Evolutionary conservation across 2,888 invertebrate species (phyloP).

Genomic region (Apodemia duryi): DNA sequence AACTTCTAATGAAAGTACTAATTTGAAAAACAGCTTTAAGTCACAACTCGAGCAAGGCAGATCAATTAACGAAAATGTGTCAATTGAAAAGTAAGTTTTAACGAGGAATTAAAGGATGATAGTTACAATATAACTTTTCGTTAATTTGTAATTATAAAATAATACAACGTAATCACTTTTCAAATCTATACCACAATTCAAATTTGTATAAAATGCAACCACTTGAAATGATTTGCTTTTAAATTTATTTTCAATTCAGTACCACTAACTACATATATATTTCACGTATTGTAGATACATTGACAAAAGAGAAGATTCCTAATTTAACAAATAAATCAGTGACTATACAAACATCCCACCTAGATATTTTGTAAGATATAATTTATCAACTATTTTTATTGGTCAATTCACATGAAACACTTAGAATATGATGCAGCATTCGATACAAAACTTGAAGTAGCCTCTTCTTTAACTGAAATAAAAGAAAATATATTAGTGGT

Average conservation of each 20-base stretch:
- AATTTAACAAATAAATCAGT: constrained; percentile 1
- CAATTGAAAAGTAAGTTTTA: too few relatives aligned
- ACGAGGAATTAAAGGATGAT: too few relatives aligned
- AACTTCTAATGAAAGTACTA: too few relatives aligned
- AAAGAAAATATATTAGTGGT: background rate
- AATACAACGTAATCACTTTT: too few relatives aligned
- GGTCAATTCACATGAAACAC: constrained; percentile 59
- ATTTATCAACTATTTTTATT: constrained; percentile 23
- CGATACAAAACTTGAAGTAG: constrained; percentile 52
- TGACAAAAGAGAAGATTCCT: background rate
- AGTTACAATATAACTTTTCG: too few relatives aligned
- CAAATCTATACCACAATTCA: too few relatives aligned
- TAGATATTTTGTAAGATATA: constrained; percentile 12
- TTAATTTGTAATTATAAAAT: too few relatives aligned
- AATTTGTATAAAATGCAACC: background rate
- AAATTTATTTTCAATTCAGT: background rate
- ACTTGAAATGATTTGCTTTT: background rate
- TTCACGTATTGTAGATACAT: background rate
- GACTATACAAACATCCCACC: background rate
- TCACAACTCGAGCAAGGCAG: too few relatives aligned
- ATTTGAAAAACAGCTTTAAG: too few relatives aligned
- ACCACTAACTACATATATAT: background rate
- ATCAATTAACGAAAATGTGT: too few relatives aligned
- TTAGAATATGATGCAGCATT: constrained; percentile 65
- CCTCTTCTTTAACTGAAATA: constrained; percentile 60